Percentiles rank a stretch among this genome's conserved stretches.
phyloP scores from a whole-genome alignment of 2,797 vertebrate genomes.

The Gila robusta region DNA sequence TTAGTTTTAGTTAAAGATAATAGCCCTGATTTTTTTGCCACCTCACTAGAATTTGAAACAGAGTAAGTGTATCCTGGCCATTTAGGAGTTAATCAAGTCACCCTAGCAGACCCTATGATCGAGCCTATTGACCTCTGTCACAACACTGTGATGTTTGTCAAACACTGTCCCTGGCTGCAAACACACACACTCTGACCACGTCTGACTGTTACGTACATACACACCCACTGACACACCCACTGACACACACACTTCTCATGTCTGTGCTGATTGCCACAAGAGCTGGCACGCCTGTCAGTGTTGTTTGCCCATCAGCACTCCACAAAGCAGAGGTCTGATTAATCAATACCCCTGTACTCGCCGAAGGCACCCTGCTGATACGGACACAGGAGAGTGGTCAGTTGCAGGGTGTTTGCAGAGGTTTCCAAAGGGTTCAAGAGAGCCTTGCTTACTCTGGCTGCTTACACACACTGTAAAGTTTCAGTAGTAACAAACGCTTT shows the following conservation, averaged over 20 bases:
- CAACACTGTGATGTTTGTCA: constrained; percentile 75
- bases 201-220: constrained; percentile 42
- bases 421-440: constrained; percentile 32
- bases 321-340: constrained; percentile 59
- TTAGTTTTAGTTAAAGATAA: not conserved
- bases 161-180: constrained; percentile 69
- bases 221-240: constrained; percentile 35
- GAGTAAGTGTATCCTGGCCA: not conserved
- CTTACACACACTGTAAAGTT: not conserved
- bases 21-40: not conserved
- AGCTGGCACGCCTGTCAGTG: constrained; percentile 52
- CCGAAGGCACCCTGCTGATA: constrained; percentile 38
- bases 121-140: constrained; percentile 68
- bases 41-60: not conserved
- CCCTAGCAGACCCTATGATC: constrained; percentile 67
- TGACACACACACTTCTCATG: constrained; percentile 45
- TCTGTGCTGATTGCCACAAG: constrained; percentile 57
- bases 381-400: constrained; percentile 32
- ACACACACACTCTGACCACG: constrained; percentile 58
- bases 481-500: not conserved
- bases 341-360: constrained; percentile 55
- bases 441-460: constrained; percentile 27
- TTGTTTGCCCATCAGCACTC: constrained; percentile 60
- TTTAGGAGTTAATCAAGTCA: constrained; percentile 60
- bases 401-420: constrained; percentile 45